phyloP scores from a whole-genome alignment of 2,113 vertebrate species.

The Pungitius pungitius region DNA sequence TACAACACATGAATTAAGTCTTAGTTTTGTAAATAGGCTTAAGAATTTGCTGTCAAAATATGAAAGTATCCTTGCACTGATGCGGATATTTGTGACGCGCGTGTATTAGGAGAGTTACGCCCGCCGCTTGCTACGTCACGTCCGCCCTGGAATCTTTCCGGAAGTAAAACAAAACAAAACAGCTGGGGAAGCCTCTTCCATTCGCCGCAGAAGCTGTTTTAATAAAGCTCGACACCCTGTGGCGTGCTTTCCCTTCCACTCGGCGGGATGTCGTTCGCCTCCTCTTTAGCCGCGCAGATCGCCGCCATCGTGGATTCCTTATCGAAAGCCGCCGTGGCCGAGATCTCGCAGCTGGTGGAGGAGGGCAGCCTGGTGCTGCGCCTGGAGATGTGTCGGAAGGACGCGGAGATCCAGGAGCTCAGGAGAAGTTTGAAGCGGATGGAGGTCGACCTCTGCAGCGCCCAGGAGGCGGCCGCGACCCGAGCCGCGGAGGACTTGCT shows the following conservation, averaged over 20 bases:
- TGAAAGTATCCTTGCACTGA: no score
- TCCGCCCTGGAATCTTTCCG: conserved; percentile 38
- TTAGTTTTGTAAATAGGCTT: background rate
- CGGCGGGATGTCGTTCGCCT: conserved; percentile 56
- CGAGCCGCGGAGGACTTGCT: background rate
- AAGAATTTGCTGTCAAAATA: background rate
- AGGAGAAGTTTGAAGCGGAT: conserved; percentile 55
- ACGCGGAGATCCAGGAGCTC: conserved; percentile 70
- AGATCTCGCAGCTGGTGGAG: conserved; percentile 76
- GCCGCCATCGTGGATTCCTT: conserved; percentile 75
- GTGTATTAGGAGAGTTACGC: conserved; percentile 38
- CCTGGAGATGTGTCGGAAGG: conserved; percentile 69
- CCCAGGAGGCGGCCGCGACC: conserved; percentile 8
- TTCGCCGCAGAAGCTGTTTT: background rate
- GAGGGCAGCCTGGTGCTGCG: conserved; percentile 62
- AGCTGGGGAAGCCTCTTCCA: background rate
- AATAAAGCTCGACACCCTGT: rapidly evolving
- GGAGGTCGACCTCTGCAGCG: conserved; percentile 53
- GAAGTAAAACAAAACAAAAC: conserved; percentile 54
- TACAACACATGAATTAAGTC: background rate
- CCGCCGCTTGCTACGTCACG: conserved; percentile 6
- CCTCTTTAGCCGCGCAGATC: conserved; percentile 63
- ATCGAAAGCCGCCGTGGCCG: conserved; percentile 70
- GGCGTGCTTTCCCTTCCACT: rapidly evolving
- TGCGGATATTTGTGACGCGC: background rate